Percentiles rank a stretch among this genome's conserved stretches.
Conservation (phyloP, 2,113 vertebrate genomes). For the Zosterops pallidus region DNA sequence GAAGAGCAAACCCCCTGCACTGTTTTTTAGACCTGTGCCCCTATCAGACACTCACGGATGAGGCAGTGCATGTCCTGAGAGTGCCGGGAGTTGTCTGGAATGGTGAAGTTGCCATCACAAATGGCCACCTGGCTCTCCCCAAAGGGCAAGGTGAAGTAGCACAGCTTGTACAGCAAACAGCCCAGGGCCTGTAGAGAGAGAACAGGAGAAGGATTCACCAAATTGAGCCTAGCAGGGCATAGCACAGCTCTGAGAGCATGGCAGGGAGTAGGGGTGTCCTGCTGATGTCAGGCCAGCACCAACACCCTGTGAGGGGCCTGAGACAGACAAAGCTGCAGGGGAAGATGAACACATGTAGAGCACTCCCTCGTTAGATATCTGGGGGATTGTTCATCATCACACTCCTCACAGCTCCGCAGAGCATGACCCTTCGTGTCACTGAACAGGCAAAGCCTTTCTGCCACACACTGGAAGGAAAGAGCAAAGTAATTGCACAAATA, state of each 20-base stretch:
- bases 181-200: constrained; percentile 85
- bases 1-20: not conserved
- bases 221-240: not conserved
- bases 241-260: not conserved
- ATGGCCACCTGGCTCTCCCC: constrained; percentile 98
- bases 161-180: constrained; percentile 96
- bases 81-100: constrained; percentile 95
- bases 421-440: accelerated
- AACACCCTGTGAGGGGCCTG: not conserved
- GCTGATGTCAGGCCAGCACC: not conserved
- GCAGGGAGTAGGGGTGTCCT: not conserved
- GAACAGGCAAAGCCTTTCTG: not conserved
- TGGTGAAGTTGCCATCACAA: constrained; percentile 97
- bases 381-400: not conserved
- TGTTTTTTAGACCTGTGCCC: accelerated
- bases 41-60: constrained; percentile 84
- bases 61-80: constrained; percentile 98
- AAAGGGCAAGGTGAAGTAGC: constrained; percentile 97
- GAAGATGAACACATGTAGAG: not conserved
- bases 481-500: not conserved
- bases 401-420: not conserved
- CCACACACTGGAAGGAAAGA: not conserved
- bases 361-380: not conserved
- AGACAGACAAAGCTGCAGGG: not conserved
- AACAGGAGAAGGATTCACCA: not conserved